Evolutionary conservation across 2,797 vertebrate species (phyloP).

Genomic region (Caiman crocodilus): DNA sequence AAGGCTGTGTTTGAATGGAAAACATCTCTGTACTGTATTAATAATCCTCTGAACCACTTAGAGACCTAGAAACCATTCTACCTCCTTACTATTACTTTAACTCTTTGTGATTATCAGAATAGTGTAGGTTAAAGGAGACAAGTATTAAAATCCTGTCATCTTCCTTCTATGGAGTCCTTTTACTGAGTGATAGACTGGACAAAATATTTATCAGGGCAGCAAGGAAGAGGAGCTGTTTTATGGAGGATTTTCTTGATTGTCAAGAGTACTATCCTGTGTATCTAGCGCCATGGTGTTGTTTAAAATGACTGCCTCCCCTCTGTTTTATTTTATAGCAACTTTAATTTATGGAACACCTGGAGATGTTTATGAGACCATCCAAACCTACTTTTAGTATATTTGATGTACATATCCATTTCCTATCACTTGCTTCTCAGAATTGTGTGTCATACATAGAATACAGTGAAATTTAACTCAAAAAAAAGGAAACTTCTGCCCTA

Average conservation of each 20-base stretch:
- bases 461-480: neutral
- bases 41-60: constrained; percentile 64
- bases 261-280: constrained; percentile 2
- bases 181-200: constrained; percentile 55
- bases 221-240: constrained; percentile 48
- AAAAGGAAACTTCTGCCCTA: neutral
- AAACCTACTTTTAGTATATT: constrained; percentile 25
- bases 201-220: constrained; percentile 53
- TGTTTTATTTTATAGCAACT: constrained; percentile 55
- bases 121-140: constrained; percentile 33
- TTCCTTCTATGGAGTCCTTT: constrained; percentile 40
- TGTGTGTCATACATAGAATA: rapidly evolving
- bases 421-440: neutral
- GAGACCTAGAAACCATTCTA: constrained; percentile 70
- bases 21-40: constrained; percentile 74
- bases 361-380: constrained; percentile 43
- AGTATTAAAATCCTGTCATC: constrained; percentile 59
- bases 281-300: constrained; percentile 2
- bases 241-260: constrained; percentile 16
- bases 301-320: constrained; percentile 49
- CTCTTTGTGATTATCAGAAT: constrained; percentile 60
- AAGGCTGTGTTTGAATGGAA: constrained; percentile 72
- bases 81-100: constrained; percentile 53
- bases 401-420: neutral
- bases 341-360: constrained; percentile 21